These are phyloP conservation scores for Tipula vernalis DNA, from an alignment of 2,888 invertebrate genomes.

Conservation along the genomic window DNA sequence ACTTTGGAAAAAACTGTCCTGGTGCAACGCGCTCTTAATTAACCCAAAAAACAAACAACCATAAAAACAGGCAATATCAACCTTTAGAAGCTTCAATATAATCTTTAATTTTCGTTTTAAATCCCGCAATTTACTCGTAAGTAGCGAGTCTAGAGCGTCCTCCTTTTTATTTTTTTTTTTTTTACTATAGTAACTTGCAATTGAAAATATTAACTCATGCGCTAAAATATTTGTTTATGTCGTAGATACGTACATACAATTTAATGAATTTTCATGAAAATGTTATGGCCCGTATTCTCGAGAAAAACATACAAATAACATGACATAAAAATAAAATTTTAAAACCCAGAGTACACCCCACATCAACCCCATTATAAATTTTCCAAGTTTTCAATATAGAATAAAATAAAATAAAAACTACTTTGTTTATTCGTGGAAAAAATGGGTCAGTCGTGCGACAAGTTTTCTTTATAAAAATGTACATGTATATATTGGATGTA, in stretches of 20 bases:
- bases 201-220: not conserved
- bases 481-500: not conserved
- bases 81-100: not conserved
- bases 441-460: conserved; percentile 7
- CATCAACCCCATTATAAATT: not conserved
- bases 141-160: not conserved
- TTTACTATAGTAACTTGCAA: not conserved
- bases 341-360: not conserved
- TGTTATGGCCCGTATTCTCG: not conserved
- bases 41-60: too few species aligned
- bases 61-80: too few species aligned
- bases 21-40: too few species aligned
- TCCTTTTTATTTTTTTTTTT: not conserved
- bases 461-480: not conserved
- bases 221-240: not conserved
- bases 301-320: not conserved
- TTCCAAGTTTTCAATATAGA: not conserved
- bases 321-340: not conserved
- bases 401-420: not conserved
- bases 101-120: not conserved
- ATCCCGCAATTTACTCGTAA: not conserved
- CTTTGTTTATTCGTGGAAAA: not conserved
- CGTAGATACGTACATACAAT: not conserved
- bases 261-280: not conserved
- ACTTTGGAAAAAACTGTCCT: too few species aligned